phyloP scores from a whole-genome alignment of 2,113 vertebrate species.

The Equus quagga region DNA sequence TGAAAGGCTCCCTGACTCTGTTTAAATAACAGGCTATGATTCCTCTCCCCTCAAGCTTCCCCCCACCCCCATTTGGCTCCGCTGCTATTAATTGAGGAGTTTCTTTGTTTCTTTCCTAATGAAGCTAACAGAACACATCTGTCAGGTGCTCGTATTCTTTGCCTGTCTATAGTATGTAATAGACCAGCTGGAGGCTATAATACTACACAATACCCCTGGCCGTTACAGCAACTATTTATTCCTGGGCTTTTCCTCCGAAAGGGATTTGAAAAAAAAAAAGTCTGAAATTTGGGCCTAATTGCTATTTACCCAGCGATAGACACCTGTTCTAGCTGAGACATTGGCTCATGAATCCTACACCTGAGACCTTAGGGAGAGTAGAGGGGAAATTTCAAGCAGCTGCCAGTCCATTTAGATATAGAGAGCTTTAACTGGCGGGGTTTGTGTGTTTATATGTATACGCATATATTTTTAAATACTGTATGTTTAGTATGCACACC shows the following conservation, averaged over 20 bases:
- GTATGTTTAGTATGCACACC: constrained; percentile 82
- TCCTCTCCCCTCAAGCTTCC: constrained; percentile 86
- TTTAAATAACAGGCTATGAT: constrained; percentile 94
- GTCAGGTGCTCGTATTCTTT: constrained; percentile 94
- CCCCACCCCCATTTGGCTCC: constrained; percentile 88
- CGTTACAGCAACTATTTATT: constrained; percentile 94
- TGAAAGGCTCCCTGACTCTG: constrained; percentile 93
- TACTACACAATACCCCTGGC: constrained; percentile 92
- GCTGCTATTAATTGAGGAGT: constrained; percentile 93
- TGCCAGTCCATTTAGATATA: constrained; percentile 86
- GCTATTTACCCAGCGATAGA: constrained; percentile 95
- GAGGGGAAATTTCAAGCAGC: constrained; percentile 93
- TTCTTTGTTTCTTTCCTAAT: constrained; percentile 96
- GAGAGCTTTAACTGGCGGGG: constrained; percentile 78
- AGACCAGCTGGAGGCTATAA: constrained; percentile 94
- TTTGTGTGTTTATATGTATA: constrained; percentile 81
- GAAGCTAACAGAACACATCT: constrained; percentile 96
- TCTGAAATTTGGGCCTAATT: constrained; percentile 97
- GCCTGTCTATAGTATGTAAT: constrained; percentile 94
- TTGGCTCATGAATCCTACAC: constrained; percentile 94
- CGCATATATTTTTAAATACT: constrained; percentile 74
- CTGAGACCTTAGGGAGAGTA: constrained; percentile 93
- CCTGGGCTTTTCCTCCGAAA: constrained; percentile 93
- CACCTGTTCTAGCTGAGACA: constrained; percentile 94
- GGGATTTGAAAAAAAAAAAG: constrained; percentile 91